Percentiles rank a stretch among this genome's conserved stretches.
Evolutionary conservation across 2,888 invertebrate species (phyloP).

Genomic region (Mongoloraphidia duomilia): DNA sequence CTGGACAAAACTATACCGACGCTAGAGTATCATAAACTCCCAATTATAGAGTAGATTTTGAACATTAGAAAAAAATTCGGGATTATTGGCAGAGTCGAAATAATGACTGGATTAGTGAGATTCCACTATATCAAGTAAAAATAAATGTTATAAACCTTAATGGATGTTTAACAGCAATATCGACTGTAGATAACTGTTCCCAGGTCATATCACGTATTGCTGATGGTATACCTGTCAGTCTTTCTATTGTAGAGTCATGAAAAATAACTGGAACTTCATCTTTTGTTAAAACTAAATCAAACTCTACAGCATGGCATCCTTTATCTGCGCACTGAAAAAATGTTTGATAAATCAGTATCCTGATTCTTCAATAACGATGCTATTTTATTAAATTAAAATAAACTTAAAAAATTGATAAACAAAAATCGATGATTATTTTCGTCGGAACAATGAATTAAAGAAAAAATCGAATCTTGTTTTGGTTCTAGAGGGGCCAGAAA

Average conservation of each 20-base stretch:
- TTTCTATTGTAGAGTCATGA: constrained; percentile 57
- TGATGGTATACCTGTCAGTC: constrained; percentile 42
- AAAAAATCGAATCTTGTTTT: too few relatives aligned
- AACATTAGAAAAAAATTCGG: too few relatives aligned
- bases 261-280: constrained; percentile 63
- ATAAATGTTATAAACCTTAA: constrained; percentile 33
- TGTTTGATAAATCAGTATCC: not conserved
- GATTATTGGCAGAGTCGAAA: too few relatives aligned
- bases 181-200: constrained; percentile 44
- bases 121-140: too few relatives aligned
- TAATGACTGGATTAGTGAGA: too few relatives aligned
- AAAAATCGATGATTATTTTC: not conserved
- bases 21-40: too few relatives aligned
- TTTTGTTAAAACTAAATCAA: constrained; percentile 58
- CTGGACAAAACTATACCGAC: too few relatives aligned
- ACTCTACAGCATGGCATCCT: constrained; percentile 60
- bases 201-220: constrained; percentile 42
- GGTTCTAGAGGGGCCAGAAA: too few relatives aligned
- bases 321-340: constrained; percentile 47
- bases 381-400: not conserved
- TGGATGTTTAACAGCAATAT: constrained; percentile 55
- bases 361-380: not conserved
- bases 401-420: not conserved
- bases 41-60: too few relatives aligned
- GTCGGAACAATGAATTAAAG: too few relatives aligned